Conservation (phyloP, 2,113 vertebrate genomes). For the Platysteira castanea region DNA sequence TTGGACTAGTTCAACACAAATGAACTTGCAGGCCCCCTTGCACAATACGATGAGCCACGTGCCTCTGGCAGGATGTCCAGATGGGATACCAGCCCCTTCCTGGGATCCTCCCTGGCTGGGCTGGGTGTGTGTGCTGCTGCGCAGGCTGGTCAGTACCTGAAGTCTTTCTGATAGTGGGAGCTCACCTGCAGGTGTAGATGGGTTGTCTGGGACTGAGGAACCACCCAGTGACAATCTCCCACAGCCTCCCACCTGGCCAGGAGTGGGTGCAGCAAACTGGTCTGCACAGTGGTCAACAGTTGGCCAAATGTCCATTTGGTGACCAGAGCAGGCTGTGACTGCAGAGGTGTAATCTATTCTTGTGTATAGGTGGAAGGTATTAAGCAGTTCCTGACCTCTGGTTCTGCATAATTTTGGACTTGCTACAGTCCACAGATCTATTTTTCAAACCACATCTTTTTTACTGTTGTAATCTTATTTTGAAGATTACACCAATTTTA, state of each 20-base stretch:
- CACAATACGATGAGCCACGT: background rate
- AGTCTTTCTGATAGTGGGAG: background rate
- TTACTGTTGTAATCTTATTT: background rate
- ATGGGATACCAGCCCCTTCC: background rate
- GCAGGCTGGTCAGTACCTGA: background rate
- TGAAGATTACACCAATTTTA: background rate
- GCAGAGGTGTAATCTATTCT: background rate
- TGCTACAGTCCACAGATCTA: background rate
- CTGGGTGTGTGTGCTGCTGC: background rate
- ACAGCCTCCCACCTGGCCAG: background rate
- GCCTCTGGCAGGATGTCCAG: background rate
- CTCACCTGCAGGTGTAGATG: background rate
- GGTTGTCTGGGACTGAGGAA: background rate
- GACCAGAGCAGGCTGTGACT: background rate
- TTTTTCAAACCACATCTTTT: background rate
- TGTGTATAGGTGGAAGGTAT: background rate
- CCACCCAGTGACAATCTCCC: background rate
- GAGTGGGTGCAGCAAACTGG: background rate
- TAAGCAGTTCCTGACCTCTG: background rate
- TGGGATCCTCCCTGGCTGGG: background rate
- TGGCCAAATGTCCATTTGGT: background rate
- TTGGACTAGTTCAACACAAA: background rate
- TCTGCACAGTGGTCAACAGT: background rate
- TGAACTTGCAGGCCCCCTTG: background rate
- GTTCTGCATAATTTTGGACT: background rate